phyloP scores from a whole-genome alignment of 2,113 vertebrate species.

The Centropristis striata region DNA sequence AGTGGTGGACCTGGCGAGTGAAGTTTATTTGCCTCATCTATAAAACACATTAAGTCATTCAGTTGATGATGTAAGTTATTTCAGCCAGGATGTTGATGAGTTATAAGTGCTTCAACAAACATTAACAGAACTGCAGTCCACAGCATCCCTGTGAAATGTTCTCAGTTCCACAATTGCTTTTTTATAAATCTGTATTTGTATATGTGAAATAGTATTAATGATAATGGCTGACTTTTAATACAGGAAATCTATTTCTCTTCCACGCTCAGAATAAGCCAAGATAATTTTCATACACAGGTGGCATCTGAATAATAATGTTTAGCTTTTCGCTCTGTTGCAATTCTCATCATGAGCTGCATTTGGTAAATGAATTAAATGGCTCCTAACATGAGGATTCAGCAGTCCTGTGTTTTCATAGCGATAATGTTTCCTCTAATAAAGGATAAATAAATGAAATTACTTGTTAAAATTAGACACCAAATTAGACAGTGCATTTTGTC shows the following conservation, averaged over 20 bases:
- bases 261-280: not conserved
- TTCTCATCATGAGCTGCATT: conserved; percentile 45
- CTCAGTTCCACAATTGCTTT: not conserved
- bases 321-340: conserved; percentile 34
- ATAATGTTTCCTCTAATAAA: conserved; percentile 64
- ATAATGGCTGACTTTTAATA: conserved; percentile 11
- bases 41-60: conserved; percentile 28
- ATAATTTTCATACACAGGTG: conserved; percentile 42
- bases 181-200: conserved; percentile 27
- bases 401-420: conserved; percentile 54
- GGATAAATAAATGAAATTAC: conserved; percentile 61
- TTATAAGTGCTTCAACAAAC: conserved; percentile 16
- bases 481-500: conserved; percentile 46
- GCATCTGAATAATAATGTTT: conserved; percentile 47
- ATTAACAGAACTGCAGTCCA: conserved; percentile 27
- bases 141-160: conserved; percentile 2
- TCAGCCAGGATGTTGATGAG: conserved; percentile 17
- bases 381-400: conserved; percentile 60
- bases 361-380: conserved; percentile 54
- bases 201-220: conserved; percentile 8
- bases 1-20: conserved; percentile 9
- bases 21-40: conserved; percentile 16
- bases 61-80: conserved; percentile 31
- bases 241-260: conserved; percentile 16
- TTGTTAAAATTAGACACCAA: conserved; percentile 60